Percentiles rank a stretch among this genome's conserved stretches.
phyloP scores from a whole-genome alignment of 1,140 invertebrate genomes.

The Bathynomus jamesi region DNA sequence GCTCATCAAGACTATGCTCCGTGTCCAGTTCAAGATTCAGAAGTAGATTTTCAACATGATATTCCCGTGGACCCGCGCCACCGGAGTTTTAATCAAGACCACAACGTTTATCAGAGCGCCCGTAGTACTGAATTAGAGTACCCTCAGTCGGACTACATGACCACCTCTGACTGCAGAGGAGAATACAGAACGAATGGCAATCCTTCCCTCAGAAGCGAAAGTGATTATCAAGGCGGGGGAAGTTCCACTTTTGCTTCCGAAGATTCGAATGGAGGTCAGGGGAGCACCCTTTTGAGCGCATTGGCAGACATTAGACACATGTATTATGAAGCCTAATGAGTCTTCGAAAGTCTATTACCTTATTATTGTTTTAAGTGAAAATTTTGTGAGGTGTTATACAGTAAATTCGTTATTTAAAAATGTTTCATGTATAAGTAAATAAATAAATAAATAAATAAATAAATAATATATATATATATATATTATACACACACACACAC shows the following conservation, averaged over 20 bases:
- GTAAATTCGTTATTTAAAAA: neutral
- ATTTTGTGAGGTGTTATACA: no score
- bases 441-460: neutral
- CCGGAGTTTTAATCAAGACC: neutral
- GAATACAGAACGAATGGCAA: neutral
- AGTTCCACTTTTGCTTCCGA: neutral
- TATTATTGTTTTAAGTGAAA: no score
- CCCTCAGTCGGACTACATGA: neutral
- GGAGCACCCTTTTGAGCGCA: neutral
- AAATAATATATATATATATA: neutral
- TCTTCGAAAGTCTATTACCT: no score
- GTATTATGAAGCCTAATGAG: neutral
- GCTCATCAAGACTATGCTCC: neutral
- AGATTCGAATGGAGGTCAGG: neutral
- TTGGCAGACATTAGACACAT: neutral
- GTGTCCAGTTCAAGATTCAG: neutral
- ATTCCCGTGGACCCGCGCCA: neutral
- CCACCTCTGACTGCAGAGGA: neutral
- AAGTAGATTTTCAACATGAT: neutral
- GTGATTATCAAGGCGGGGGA: neutral
- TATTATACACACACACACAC: neutral
- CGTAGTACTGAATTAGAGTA: neutral
- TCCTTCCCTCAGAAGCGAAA: neutral
- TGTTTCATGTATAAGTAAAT: neutral
- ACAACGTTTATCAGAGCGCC: neutral